Percentiles rank a stretch among this genome's conserved stretches.
Evolutionary conservation across 2,113 vertebrate species (phyloP).

Genomic region (Alligator sinensis): DNA sequence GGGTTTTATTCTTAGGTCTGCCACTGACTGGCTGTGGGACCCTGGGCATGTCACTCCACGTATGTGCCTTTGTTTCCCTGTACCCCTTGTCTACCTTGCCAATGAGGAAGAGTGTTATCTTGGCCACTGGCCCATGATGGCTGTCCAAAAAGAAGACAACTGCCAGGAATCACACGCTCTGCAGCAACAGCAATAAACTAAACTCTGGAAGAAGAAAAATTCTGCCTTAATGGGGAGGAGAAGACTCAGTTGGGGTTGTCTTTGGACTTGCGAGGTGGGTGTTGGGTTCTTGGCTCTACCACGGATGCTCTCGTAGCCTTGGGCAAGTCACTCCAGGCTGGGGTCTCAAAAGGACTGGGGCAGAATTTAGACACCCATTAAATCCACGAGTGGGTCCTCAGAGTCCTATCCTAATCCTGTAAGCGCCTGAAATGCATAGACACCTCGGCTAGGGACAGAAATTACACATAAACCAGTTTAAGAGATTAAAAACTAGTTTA

Average conservation of each 20-base stretch:
- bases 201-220: not conserved
- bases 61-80: not conserved
- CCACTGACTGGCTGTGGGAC: not conserved
- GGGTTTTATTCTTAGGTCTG: not conserved
- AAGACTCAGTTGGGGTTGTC: not conserved
- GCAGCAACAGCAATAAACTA: not conserved
- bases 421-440: no score
- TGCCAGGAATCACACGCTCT: conserved; percentile 36
- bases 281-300: not conserved
- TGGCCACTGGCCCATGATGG: not conserved
- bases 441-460: no score
- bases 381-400: no score
- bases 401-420: no score
- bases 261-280: not conserved
- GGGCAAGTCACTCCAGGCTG: not conserved
- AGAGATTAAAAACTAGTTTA: no score
- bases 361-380: no score
- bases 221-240: not conserved
- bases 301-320: not conserved
- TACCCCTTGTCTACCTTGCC: no score
- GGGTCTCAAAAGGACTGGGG: no score
- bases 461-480: no score
- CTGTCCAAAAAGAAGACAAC: conserved; percentile 10
- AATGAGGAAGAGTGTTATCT: not conserved
- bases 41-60: not conserved